A percentile compares a stretch with the other conserved stretches of the same genome.
Evolutionary conservation across 2,113 vertebrate species (phyloP).

Genomic region (Climacteris rufus): DNA sequence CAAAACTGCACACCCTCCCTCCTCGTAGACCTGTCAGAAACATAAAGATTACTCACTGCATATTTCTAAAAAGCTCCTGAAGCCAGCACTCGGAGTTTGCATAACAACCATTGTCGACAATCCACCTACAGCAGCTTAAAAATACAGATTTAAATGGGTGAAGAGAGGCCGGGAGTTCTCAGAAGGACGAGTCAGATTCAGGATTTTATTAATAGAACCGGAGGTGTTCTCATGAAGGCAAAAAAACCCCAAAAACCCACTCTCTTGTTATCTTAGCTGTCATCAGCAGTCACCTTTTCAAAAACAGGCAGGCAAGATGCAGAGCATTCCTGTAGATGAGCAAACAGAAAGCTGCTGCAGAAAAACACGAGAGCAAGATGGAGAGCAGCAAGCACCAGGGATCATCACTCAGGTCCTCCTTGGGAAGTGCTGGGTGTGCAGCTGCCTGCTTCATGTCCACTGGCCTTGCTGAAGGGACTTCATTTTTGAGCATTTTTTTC

Average conservation of each 20-base stretch:
- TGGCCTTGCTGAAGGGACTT: not conserved
- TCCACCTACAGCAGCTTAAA: conserved; percentile 65
- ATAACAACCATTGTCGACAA: conserved; percentile 46
- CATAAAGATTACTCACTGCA: conserved; percentile 50
- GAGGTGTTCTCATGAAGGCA: conserved; percentile 58
- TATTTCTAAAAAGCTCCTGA: conserved; percentile 53
- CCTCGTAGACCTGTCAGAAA: conserved; percentile 52
- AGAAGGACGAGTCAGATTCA: conserved; percentile 69
- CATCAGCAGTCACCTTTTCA: conserved; percentile 46
- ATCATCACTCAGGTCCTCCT: not conserved
- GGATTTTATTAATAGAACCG: conserved; percentile 72
- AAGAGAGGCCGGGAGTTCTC: conserved; percentile 50
- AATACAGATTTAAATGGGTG: conserved; percentile 61
- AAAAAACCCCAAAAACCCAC: not conserved
- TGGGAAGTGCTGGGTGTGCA: not conserved
- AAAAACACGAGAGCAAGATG: not conserved
- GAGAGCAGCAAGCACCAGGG: not conserved
- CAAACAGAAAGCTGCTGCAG: conserved; percentile 43
- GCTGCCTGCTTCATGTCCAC: not conserved
- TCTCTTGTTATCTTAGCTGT: conserved; percentile 58
- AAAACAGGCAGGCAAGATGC: conserved; percentile 24
- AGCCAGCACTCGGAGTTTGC: conserved; percentile 6
- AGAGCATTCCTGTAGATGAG: conserved; percentile 48
- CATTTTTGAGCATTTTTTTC: not conserved
- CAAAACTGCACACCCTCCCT: conserved; percentile 47